Base-by-base conservation (phyloP, 64 coral and sea anemone species). In the Stichodactyla helianthus region DNA sequence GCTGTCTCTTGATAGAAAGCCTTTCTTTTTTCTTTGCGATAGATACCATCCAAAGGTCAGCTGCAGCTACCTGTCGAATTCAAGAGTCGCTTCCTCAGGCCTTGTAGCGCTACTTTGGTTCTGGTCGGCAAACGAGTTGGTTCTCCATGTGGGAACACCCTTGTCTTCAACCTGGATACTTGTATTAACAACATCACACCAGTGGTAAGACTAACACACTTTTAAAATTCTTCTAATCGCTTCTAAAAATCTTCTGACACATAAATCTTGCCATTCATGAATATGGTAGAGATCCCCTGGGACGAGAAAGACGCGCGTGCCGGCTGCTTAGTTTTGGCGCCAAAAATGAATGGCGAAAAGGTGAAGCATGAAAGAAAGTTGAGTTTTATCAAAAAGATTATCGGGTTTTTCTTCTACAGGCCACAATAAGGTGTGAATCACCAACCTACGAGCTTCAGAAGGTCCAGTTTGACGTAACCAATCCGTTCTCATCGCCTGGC, bases 141-240 rank as follows among this genome's bases (percentile, higher is more conserved):
- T 6, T 90, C 90, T 51, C 83, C 97, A 0, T 95, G 93, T 70
- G 97, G 97, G 23, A 95, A 92, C 82, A 99, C 97, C 4, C 83
- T 99, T 0, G 97, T 99, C 20, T 99, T 99, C 68, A 95, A 83
- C 54, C 83, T 99, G 54, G 88, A 92, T 62, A 99, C 97, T 10
- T 99, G 93, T 59, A 92, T 99, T 18, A 94, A 92, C 52, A 99
- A 99, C 83, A 99, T 99, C 22, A 92, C 93, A 54, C 97, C 97
- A n/a, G 85, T 94, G 97, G 97, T 99, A 91, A 82, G 91, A 35
- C 62, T 16, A 70, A 12, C 54, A 53, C 60, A 22, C 17, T 27
- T 85, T 8, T 28, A 20, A 13, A 82, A 53, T 53, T 4, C 23
- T 6, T 26, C 7, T 13, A n/a, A 20, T 51, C 18, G 9, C 22